Base-by-base conservation (phyloP, 2,888 invertebrate genomes). In the Trisateles emortualis region DNA sequence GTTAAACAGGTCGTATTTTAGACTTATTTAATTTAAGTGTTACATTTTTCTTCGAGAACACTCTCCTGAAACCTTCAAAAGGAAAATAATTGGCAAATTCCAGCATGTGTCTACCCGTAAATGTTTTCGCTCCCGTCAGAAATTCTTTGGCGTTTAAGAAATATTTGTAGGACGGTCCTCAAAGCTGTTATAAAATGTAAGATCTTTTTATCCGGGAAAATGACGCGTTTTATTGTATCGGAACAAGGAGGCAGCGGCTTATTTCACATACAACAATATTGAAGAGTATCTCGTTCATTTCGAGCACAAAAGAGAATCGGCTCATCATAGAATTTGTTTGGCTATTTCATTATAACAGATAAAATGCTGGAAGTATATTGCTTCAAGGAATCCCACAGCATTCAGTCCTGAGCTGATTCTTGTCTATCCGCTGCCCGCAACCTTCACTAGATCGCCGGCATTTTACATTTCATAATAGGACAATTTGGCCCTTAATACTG, bases 11-110 rank as follows among this genome's bases (percentile, higher is more conserved):
- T 40, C 44, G 39, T 43, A 52, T 29, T 41, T 24, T 11, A 43
- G 32, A 30, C 14, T 53, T 58, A 58, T 63, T 68, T 59, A 56
- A 65, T 65, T 62, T 65, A 56, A 53, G 50, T 52, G 41, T 53
- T 44, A 65, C 50, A 61, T 58, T 51, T 61, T 56, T 52, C 49
- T 47, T 52, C 35, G 13, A 17, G 36, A 49, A 19, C 44, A 33
- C 61, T 51, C 40, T 51, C 50, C 17, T 8, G 35, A 44, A 61
- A 54, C 29, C 43, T 41, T 58, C 59, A 62, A 64, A 64, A 62
- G 57, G 52, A 55, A 68, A 67, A 62, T 68, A 68, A 69, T 69
- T 69, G 64, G 54, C 29, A 59, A 69, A 69, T 69, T 69, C 71
- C 71, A 52, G 41, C 58, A 68, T 68, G 71, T 71, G 69, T 69